Evolutionary conservation across 1,140 invertebrate species (phyloP).

Genomic region (Drosophila micromelanica): DNA sequence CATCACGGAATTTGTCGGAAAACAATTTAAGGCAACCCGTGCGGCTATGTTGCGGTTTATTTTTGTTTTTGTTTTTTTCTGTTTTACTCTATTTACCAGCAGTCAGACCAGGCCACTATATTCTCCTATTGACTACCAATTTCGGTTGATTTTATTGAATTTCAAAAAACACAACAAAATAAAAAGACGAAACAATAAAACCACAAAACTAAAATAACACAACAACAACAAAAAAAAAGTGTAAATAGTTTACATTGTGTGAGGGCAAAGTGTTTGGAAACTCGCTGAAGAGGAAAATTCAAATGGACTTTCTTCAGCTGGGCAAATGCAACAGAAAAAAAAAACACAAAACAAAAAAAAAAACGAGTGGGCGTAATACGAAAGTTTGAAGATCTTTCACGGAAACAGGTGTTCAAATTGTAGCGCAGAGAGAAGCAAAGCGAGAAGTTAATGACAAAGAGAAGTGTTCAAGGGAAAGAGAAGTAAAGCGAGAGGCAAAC

Average conservation of each 20-base stretch:
- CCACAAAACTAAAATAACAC: slow-evolving; percentile 12
- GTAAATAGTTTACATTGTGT: slow-evolving; percentile 33
- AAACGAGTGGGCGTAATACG: not conserved
- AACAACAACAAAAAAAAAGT: slow-evolving; percentile 17
- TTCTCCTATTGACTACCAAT: slow-evolving; percentile 50
- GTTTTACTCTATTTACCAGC: slow-evolving; percentile 1
- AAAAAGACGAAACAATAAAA: slow-evolving; percentile 16
- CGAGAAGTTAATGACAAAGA: no score
- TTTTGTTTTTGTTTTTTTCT: slow-evolving; percentile 2
- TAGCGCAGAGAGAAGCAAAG: not conserved
- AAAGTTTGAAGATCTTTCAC: not conserved
- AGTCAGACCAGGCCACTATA: slow-evolving; percentile 18
- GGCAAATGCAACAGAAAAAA: not conserved
- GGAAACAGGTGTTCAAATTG: not conserved
- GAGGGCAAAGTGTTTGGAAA: slow-evolving; percentile 25
- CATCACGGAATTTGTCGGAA: slow-evolving; percentile 66
- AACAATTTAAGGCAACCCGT: slow-evolving; percentile 75
- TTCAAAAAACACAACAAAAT: slow-evolving; percentile 46
- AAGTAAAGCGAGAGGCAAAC: not conserved
- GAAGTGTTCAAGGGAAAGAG: not conserved
- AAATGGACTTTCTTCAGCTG: slow-evolving; percentile 41
- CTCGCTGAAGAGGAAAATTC: slow-evolving; percentile 46
- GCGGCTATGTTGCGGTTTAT: slow-evolving; percentile 44
- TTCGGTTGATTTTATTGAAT: slow-evolving; percentile 66
- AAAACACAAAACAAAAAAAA: no score